A percentile compares a stretch with the other conserved stretches of the same genome.
Conservation (phyloP, 2,888 invertebrate genomes). For the Eudasyphora cyanicolor region DNA sequence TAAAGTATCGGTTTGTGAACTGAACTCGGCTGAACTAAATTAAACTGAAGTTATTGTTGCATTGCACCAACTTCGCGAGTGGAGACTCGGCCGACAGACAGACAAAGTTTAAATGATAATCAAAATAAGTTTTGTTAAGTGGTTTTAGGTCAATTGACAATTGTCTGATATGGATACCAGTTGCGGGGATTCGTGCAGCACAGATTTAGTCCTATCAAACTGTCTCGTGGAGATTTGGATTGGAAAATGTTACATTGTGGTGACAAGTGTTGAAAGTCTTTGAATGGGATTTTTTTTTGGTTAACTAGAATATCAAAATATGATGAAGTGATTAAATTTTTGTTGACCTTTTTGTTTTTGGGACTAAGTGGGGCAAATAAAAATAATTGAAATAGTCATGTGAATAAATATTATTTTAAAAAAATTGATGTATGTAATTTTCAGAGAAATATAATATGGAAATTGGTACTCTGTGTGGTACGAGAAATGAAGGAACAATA, state of each 20-base stretch:
- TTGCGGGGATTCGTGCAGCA: neutral
- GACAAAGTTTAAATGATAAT: conserved; percentile 8
- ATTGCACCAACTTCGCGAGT: neutral
- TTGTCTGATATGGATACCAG: conserved; percentile 12
- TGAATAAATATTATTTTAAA: too few species aligned
- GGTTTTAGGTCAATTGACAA: conserved; percentile 38
- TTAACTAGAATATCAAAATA: neutral
- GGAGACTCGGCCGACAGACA: neutral
- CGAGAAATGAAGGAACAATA: too few species aligned
- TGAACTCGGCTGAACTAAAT: neutral
- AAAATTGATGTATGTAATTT: too few species aligned
- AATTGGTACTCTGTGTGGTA: too few species aligned
- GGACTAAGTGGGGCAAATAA: too few species aligned
- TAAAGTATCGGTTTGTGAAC: conserved; percentile 12
- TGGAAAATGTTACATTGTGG: neutral
- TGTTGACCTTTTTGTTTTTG: too few species aligned
- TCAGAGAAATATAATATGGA: too few species aligned
- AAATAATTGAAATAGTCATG: too few species aligned
- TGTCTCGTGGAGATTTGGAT: neutral
- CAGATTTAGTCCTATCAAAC: too few species aligned
- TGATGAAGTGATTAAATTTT: conserved; percentile 4
- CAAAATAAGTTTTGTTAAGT: neutral
- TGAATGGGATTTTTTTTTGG: neutral
- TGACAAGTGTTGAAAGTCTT: neutral
- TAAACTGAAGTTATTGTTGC: neutral